Percentiles rank a stretch among this genome's conserved stretches.
These are phyloP conservation scores for Ptychobarbus kaznakovi DNA, from an alignment of 2,797 vertebrate genomes.

Conservation along the genomic window DNA sequence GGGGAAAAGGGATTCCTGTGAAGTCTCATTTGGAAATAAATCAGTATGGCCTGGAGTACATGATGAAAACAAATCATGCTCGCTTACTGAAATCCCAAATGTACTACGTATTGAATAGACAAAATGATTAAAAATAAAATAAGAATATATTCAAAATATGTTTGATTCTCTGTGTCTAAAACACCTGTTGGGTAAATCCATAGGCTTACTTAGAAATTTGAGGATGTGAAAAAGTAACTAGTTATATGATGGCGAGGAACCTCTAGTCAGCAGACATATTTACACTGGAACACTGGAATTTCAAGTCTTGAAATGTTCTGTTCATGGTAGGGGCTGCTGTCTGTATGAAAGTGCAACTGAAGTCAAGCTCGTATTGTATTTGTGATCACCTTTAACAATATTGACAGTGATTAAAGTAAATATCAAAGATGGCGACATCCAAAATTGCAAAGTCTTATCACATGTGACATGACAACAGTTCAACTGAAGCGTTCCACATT, in stretches of 20 bases:
- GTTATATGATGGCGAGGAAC: background rate
- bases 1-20: background rate
- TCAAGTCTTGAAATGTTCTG: background rate
- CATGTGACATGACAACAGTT: too few relatives aligned
- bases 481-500: background rate
- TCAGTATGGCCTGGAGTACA: background rate
- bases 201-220: background rate
- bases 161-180: background rate
- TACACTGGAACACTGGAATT: background rate
- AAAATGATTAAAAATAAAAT: background rate
- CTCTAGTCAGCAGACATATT: too few relatives aligned
- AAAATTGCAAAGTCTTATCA: background rate
- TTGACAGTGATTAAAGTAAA: background rate
- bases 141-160: background rate
- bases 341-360: background rate
- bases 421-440: background rate
- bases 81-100: background rate
- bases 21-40: background rate
- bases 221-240: background rate
- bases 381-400: background rate
- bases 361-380: background rate
- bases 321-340: background rate
- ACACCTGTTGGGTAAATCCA: background rate
- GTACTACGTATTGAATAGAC: background rate
- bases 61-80: background rate